A percentile compares a stretch with the other conserved stretches of the same genome.
phyloP scores from a whole-genome alignment of 2,888 invertebrate species.

The Antheraea yamamai region DNA sequence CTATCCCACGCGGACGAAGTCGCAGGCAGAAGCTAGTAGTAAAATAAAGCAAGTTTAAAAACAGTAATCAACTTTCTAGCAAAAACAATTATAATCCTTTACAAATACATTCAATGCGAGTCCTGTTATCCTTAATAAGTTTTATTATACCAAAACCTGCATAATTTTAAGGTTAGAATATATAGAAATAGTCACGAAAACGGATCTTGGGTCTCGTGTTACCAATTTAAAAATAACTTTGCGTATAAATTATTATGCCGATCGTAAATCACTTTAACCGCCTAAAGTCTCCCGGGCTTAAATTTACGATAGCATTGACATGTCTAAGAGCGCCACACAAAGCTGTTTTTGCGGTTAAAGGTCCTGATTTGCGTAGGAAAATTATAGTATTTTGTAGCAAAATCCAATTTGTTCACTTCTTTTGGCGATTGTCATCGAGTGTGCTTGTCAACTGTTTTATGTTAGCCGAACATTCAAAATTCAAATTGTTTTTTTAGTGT shows the following conservation, averaged over 20 bases:
- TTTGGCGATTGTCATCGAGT: constrained; percentile 3
- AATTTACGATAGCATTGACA: neutral
- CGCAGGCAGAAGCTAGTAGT: no score
- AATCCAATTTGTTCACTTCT: neutral
- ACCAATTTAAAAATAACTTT: constrained; percentile 6
- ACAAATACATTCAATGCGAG: neutral
- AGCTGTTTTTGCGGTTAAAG: constrained; percentile 1
- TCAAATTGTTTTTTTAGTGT: neutral
- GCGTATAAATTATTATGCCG: neutral
- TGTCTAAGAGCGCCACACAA: neutral
- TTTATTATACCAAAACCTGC: neutral
- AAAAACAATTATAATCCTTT: no score
- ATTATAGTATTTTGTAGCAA: neutral
- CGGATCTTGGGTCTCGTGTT: constrained; percentile 6
- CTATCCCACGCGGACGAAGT: no score
- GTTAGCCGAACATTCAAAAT: neutral
- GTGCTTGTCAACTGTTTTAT: neutral
- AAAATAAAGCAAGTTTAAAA: no score
- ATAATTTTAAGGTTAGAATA: neutral
- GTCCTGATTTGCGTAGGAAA: neutral
- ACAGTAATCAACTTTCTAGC: no score
- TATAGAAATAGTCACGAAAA: neutral
- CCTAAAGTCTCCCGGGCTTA: neutral
- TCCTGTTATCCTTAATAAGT: neutral
- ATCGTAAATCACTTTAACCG: constrained; percentile 8